Evolutionary conservation across 2,113 vertebrate genomes (phyloP), one percentile per base, ranked within the genome.

Genomic region (Falco punctatus): DNA sequence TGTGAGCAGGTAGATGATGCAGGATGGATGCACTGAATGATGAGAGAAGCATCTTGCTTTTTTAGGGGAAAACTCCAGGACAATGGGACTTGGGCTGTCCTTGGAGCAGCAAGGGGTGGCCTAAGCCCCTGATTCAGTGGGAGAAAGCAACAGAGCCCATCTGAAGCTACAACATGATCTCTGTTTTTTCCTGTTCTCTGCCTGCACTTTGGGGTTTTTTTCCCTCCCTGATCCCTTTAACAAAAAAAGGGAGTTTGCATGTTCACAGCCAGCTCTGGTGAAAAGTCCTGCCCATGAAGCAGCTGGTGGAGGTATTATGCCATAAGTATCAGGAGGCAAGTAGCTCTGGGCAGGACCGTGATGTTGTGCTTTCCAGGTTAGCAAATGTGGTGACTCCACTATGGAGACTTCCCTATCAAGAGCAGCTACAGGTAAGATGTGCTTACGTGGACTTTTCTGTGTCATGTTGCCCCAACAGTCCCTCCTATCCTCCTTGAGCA

Each of bases 391-490:
- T 97, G 52, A 99, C 97, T 6, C 99, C 98, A 23, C 95, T 99
- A n/a, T 99, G 98, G 98, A 98, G 98, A 91, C 92, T 99, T 52
- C 97, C 94, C 71, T 99, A 99, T 94, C 97, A 98, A 27, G 97
- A 99, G 42, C 99, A 99, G 94, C 98, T 99, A 40, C 96, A 97
- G 96, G 97, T 98, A 86, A 74, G 95, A 81, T 52, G 42, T 38
- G 54, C 33, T 74, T 64, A 46, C 5, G 5, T 51, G 73, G 71
- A 54, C 7, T 89, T 64, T 38, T 28, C 44, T 94, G 26, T 79
- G 49, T 75, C 2, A 1, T 61, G 11, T 71, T 92, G 28, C 46
- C 71, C 16, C 32, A 61, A 0, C 23, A 55, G 35, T 59, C 6
- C 33, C 26, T 74, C 15, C 42, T 66, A 3, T 72, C 15, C 7